phyloP scores from a whole-genome alignment of 2,888 invertebrate genomes.

The Tillus elongatus region DNA sequence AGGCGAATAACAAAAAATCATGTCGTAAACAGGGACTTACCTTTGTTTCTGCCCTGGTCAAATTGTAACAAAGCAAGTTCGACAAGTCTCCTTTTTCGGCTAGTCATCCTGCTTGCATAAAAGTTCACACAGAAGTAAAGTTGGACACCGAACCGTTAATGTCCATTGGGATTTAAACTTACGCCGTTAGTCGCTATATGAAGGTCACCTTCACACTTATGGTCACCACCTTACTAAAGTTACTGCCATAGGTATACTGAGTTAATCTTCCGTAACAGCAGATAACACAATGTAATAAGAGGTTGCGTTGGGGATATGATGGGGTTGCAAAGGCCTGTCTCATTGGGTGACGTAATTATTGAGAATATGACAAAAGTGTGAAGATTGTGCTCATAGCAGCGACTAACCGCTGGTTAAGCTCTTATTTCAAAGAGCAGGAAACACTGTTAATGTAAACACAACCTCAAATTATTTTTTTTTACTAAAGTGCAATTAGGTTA shows the following conservation, averaged over 20 bases:
- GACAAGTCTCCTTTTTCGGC: slow-evolving; percentile 4
- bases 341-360: neutral
- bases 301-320: slow-evolving; percentile 4
- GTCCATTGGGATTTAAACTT: neutral
- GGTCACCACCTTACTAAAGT: neutral
- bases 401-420: neutral
- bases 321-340: neutral
- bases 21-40: no score
- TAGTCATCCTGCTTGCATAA: slow-evolving; percentile 2
- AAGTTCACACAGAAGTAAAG: slow-evolving; percentile 1
- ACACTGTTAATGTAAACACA: no score
- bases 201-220: slow-evolving; percentile 3
- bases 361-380: slow-evolving; percentile 1
- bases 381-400: slow-evolving; percentile 3
- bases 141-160: neutral
- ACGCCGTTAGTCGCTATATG: slow-evolving; percentile 2
- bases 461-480: no score
- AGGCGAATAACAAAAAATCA: no score
- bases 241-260: neutral
- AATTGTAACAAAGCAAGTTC: neutral
- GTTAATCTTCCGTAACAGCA: neutral
- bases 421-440: no score
- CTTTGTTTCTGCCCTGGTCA: slow-evolving; percentile 2
- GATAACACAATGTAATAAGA: slow-evolving; percentile 1
- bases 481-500: no score